Evolutionary conservation across 2,797 vertebrate genomes (phyloP), one percentile per base, ranked within the genome.

Genomic region (Propithecus perrieri): DNA sequence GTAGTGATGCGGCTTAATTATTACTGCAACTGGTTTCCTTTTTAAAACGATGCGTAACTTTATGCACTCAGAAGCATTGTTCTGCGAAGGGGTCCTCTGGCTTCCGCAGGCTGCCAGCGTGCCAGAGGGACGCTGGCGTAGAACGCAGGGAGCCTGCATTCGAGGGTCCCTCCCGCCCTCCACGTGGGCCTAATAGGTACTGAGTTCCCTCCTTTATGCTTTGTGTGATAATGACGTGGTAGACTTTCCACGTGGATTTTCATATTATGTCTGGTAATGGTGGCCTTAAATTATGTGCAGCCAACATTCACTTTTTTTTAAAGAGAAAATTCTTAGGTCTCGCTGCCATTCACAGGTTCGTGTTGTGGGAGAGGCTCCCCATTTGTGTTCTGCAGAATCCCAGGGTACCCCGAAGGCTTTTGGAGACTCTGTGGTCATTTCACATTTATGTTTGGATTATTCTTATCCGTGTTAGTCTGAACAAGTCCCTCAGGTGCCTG

Each of bases 21-120:
- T 81, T 87, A 69, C 74, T 71, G 17, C 86, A 96, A 35, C 89
- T 65, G 63, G 48, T 85, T 95, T 97, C 86, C 65, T 71, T 81
- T 89, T 76, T 33, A 13, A 89, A 93, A 71, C 20, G 26, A 14
- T 24, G 5, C 10, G 3, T 57, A 76, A 50, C 88, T 83, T 96
- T 85, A 35, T 85, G 30, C 18, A 43, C 88, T 89, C n/a, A 78
- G 35, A 67, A 95, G 46, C 71, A 50, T 41, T 94, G n/a, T 78
- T 90, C 50, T 71, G 65, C 72, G 78, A 48, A 92, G 38, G 22
- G 30, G 26, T n/a, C 63, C 2, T 0, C 43, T 69, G 72, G 65
- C 55, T 85, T 86, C 59, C 69, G 18, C 13, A 50, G 61, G n/a
- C 57, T 72, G 18, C 22, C 53, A 26, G 1, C 38, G 38, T 38